A percentile compares a stretch with the other conserved stretches of the same genome.
These are phyloP conservation scores for Tinea semifulvella DNA, from an alignment of 2,888 invertebrate genomes.

Conservation along the genomic window DNA sequence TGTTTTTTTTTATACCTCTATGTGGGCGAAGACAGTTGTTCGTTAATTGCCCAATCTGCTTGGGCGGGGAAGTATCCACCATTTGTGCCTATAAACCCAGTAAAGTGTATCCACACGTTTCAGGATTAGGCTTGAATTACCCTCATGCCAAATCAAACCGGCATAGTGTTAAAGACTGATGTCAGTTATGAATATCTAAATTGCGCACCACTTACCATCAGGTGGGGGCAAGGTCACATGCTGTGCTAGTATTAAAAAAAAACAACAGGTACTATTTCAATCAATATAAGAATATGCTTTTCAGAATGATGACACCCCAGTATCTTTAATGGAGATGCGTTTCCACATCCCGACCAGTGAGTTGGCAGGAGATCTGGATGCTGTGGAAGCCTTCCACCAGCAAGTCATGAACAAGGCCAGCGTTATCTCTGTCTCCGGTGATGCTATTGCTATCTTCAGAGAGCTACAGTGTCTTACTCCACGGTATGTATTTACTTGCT, in stretches of 20 bases:
- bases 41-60: too few species aligned
- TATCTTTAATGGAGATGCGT: conserved; percentile 96
- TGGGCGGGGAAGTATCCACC: too few species aligned
- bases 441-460: conserved; percentile 95
- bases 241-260: neutral
- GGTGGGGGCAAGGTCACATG: too few species aligned
- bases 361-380: conserved; percentile 85
- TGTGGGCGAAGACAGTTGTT: too few species aligned
- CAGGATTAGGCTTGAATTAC: too few species aligned
- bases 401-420: conserved; percentile 98
- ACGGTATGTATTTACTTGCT: too few species aligned
- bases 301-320: conserved; percentile 97
- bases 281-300: conserved; percentile 31
- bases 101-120: too few species aligned
- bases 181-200: too few species aligned
- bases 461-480: conserved; percentile 99
- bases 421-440: conserved; percentile 96
- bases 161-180: too few species aligned
- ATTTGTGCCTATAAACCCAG: too few species aligned
- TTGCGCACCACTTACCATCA: too few species aligned
- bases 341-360: conserved; percentile 96
- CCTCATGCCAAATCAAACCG: too few species aligned
- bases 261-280: neutral
- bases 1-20: conserved; percentile 11
- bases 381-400: conserved; percentile 96